Percentiles rank a stretch among this genome's conserved stretches.
Conservation (phyloP, 2,113 vertebrate genomes). For the Scomber scombrus region DNA sequence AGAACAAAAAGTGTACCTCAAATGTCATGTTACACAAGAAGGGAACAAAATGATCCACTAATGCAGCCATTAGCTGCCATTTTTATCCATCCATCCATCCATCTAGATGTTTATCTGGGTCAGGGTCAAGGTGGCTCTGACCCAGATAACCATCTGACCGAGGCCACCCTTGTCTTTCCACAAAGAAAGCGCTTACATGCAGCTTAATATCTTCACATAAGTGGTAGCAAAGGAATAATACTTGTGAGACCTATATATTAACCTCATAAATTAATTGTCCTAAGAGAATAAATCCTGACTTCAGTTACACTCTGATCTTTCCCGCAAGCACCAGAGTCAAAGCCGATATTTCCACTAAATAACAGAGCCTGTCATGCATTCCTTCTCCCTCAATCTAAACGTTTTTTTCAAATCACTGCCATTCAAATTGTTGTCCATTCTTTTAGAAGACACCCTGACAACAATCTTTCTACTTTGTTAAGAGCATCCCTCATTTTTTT, state of each 20-base stretch:
- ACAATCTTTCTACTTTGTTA: too few relatives aligned
- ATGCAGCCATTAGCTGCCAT: conserved; percentile 4
- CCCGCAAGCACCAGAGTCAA: background rate
- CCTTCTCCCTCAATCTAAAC: too few relatives aligned
- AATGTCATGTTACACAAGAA: background rate
- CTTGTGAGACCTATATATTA: too few relatives aligned
- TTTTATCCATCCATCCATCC: conserved; percentile 3
- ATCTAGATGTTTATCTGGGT: conserved; percentile 35
- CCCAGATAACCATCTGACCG: background rate
- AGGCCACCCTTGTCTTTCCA: background rate
- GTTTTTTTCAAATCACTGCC: too few relatives aligned
- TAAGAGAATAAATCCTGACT: background rate
- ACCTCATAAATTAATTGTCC: too few relatives aligned
- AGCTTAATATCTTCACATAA: background rate
- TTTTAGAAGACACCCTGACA: too few relatives aligned
- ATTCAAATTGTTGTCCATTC: too few relatives aligned
- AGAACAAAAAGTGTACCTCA: background rate
- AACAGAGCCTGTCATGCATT: too few relatives aligned
- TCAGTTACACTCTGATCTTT: background rate
- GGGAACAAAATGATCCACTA: background rate
- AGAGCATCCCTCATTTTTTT: too few relatives aligned
- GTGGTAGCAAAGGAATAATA: too few relatives aligned
- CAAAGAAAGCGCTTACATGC: background rate
- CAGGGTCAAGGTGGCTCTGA: background rate
- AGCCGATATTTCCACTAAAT: background rate